Conservation (phyloP, 1,140 invertebrate genomes). For the Plodia interpunctella region DNA sequence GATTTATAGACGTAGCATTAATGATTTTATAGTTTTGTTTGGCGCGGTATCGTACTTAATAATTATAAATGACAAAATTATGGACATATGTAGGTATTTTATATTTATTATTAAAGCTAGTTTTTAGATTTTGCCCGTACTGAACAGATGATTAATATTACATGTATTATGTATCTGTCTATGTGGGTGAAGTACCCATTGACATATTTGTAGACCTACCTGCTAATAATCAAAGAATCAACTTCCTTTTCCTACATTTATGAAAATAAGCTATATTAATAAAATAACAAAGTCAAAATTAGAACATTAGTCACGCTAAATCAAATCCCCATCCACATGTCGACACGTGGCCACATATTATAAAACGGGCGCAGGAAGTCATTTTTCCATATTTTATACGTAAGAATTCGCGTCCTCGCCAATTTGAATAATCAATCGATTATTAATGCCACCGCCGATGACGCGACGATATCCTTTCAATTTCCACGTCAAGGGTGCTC, state of each 20-base stretch:
- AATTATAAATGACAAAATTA: too few species aligned
- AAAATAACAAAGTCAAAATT: too few species aligned
- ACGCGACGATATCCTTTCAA: constrained; percentile 77
- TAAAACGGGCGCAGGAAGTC: not conserved
- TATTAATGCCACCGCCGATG: constrained; percentile 83
- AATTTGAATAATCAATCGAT: constrained; percentile 62
- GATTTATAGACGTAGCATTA: not conserved
- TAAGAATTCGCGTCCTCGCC: constrained; percentile 20
- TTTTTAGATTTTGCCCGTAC: too few species aligned
- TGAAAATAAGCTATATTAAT: not conserved
- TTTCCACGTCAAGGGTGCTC: constrained; percentile 78
- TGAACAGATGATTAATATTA: too few species aligned
- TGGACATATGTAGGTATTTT: too few species aligned
- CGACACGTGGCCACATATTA: not conserved
- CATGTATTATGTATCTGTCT: too few species aligned
- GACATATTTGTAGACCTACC: too few species aligned
- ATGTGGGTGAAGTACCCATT: too few species aligned
- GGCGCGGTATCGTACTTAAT: too few species aligned
- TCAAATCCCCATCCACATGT: constrained; percentile 28
- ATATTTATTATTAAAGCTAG: too few species aligned
- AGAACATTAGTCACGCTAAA: constrained; percentile 6
- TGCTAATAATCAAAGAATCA: too few species aligned
- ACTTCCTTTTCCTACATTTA: too few species aligned
- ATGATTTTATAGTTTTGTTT: not conserved
- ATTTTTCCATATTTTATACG: constrained; percentile 15